Evolutionary conservation across 2,888 invertebrate genomes (phyloP).

Genomic region (Dicyrtoma fusca): DNA sequence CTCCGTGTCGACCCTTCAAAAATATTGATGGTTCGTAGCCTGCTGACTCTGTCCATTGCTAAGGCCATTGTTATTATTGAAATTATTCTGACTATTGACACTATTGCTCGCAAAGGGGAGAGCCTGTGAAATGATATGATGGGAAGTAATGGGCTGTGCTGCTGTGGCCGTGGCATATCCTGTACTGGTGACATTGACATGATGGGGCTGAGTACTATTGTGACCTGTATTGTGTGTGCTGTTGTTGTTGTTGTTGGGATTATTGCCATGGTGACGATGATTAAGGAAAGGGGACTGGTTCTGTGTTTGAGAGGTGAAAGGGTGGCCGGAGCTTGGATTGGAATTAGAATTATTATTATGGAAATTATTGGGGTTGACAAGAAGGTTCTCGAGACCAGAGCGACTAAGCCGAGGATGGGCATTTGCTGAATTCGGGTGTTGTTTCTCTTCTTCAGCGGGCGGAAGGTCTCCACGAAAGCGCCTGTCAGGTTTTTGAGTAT

Average conservation of each 20-base stretch:
- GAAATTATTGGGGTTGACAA: slow-evolving; percentile 47
- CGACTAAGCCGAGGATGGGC: slow-evolving; percentile 56
- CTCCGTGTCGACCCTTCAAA: slow-evolving; percentile 12
- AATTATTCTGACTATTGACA: no score
- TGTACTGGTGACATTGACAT: slow-evolving; percentile 12
- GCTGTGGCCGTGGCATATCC: slow-evolving; percentile 36
- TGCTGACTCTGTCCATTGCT: background rate
- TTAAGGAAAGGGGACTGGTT: slow-evolving; percentile 7
- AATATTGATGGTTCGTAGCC: slow-evolving; percentile 29
- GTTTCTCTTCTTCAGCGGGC: slow-evolving; percentile 55
- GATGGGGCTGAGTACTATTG: slow-evolving; percentile 19
- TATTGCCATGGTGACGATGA: background rate
- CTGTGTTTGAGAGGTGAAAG: slow-evolving; percentile 41
- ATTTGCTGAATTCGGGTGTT: slow-evolving; percentile 48
- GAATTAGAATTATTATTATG: no score
- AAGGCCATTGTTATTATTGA: no score
- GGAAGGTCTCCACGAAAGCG: slow-evolving; percentile 56
- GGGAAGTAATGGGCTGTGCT: slow-evolving; percentile 41
- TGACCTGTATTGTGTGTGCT: background rate
- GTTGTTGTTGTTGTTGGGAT: slow-evolving; percentile 27
- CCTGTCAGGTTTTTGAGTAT: slow-evolving; percentile 39
- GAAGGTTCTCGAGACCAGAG: slow-evolving; percentile 56
- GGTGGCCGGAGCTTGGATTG: slow-evolving; percentile 20
- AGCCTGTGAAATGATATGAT: slow-evolving; percentile 32
- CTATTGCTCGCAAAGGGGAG: background rate